phyloP scores from a whole-genome alignment of 1,140 invertebrate genomes.

The Carcinoscorpius rotundicauda region DNA sequence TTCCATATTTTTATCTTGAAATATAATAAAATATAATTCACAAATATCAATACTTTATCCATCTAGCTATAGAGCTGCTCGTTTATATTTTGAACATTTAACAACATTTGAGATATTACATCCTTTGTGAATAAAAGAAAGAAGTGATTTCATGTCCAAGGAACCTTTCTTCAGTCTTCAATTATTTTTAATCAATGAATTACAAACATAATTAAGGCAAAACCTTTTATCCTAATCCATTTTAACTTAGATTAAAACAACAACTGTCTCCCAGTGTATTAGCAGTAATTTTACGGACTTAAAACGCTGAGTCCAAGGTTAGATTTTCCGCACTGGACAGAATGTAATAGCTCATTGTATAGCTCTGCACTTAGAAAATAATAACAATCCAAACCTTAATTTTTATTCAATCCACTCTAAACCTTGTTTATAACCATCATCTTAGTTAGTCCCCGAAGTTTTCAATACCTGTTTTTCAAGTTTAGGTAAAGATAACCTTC shows the following conservation, averaged over 20 bases:
- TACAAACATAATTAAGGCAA: constrained; percentile 1
- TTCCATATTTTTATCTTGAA: too few species aligned
- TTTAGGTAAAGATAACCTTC: constrained; percentile 10
- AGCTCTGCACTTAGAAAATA: too few species aligned
- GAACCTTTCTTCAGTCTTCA: neutral
- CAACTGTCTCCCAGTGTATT: neutral
- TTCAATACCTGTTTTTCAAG: constrained; percentile 10
- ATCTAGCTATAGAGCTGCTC: too few species aligned
- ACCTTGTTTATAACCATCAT: neutral
- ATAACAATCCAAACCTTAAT: neutral
- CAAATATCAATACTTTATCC: too few species aligned
- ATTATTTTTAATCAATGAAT: neutral
- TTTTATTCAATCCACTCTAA: constrained; percentile 1
- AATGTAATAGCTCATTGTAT: too few species aligned
- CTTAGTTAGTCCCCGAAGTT: neutral
- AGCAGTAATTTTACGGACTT: neutral
- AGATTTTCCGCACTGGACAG: neutral
- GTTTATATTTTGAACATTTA: too few species aligned
- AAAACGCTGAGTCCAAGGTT: neutral
- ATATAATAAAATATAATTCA: too few species aligned
- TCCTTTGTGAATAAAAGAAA: constrained; percentile 6
- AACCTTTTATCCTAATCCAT: neutral
- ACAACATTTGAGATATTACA: constrained; percentile 26
- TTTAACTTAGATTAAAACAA: neutral
- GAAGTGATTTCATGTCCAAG: too few species aligned